Evolutionary conservation across 2,888 invertebrate species (phyloP).

Genomic region (Eulithis testata): DNA sequence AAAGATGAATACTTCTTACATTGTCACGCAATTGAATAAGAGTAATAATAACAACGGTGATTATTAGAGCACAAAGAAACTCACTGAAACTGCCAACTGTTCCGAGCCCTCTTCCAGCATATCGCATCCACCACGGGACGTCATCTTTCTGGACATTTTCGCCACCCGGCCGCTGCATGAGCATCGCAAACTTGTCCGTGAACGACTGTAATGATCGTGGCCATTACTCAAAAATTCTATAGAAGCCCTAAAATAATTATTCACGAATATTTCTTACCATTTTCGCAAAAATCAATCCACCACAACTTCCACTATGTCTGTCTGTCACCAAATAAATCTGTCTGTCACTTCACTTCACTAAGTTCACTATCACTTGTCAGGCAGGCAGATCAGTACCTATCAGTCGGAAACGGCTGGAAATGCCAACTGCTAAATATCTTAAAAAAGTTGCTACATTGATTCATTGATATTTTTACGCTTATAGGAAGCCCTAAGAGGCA

Average conservation of each 20-base stretch:
- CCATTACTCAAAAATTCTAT: slow-evolving; percentile 40
- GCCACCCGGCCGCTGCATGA: slow-evolving; percentile 93
- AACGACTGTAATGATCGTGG: slow-evolving; percentile 86
- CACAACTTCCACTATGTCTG: no score
- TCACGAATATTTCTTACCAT: slow-evolving; percentile 70
- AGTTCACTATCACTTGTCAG: no score
- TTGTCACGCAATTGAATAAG: slow-evolving; percentile 19
- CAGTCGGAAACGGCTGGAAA: no score
- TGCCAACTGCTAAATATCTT: no score
- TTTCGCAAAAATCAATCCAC: slow-evolving; percentile 81
- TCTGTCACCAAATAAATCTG: no score
- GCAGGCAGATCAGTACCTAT: no score
- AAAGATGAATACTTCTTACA: slow-evolving; percentile 4
- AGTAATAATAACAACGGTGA: slow-evolving; percentile 27
- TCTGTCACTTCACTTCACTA: no score
- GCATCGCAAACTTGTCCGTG: slow-evolving; percentile 90
- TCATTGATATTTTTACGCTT: no score
- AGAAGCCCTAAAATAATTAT: slow-evolving; percentile 45
- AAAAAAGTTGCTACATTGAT: no score
- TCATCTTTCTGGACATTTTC: slow-evolving; percentile 91
- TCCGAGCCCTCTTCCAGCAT: slow-evolving; percentile 92
- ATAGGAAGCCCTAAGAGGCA: no score
- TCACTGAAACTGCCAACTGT: slow-evolving; percentile 93
- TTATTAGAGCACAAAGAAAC: slow-evolving; percentile 63
- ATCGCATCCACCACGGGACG: slow-evolving; percentile 95